A percentile compares a stretch with the other conserved stretches of the same genome.
Conservation (phyloP, 2,113 vertebrate species). For the Paradisaea rubra region DNA sequence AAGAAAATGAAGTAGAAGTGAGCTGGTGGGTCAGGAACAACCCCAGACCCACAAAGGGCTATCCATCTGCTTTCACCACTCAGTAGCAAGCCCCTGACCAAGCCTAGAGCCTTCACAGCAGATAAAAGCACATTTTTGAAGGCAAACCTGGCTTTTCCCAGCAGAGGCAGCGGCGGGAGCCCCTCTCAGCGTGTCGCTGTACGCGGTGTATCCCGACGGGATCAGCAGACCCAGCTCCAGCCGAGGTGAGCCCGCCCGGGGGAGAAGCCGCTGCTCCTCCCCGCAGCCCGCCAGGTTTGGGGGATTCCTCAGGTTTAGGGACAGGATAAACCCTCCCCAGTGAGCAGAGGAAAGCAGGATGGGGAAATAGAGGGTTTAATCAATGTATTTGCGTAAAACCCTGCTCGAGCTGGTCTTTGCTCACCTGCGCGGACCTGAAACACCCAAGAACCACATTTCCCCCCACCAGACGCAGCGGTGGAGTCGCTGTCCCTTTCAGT, state of each 20-base stretch:
- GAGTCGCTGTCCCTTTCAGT: fast-evolving
- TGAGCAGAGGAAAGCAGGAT: background rate
- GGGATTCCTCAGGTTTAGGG: fast-evolving
- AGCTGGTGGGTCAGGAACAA: background rate
- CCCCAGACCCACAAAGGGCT: fast-evolving
- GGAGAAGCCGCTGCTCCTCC: background rate
- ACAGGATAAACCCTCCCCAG: fast-evolving
- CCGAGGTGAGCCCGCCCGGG: background rate
- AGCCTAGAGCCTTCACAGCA: fast-evolving
- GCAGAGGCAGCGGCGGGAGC: background rate
- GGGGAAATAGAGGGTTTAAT: fast-evolving
- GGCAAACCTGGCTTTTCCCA: background rate
- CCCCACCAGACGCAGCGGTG: fast-evolving
- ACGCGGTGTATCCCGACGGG: background rate
- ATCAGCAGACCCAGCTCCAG: background rate
- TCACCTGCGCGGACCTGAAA: fast-evolving
- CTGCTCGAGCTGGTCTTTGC: background rate
- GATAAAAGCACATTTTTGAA: fast-evolving
- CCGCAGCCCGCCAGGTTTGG: fast-evolving
- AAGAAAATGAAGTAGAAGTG: fast-evolving
- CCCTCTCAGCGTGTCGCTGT: background rate
- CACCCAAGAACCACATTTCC: fast-evolving
- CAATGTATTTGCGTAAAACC: fast-evolving
- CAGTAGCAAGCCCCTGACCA: fast-evolving
- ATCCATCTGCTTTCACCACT: fast-evolving